Base-by-base conservation (phyloP, 2,113 vertebrate genomes). In the Pogona vitticeps region DNA sequence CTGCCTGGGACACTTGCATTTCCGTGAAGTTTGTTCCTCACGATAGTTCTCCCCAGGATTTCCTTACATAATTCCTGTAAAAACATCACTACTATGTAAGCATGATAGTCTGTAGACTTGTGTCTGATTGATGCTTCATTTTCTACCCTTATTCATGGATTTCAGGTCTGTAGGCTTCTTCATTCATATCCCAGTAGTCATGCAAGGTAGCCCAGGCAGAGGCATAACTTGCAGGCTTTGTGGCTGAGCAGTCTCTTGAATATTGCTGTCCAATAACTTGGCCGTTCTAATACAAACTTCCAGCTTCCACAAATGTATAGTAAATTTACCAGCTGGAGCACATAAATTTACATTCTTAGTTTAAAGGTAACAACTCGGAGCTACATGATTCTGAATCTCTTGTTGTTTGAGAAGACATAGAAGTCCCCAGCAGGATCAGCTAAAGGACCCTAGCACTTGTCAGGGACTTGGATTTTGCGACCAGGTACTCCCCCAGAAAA, bases 41-140 rank as follows among this genome's bases (percentile, higher is more conserved):
- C n/a, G 83, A 2, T 68, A 1, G 86, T 89, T 88, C 52, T 85
- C 80, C 85, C 65, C 71, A 61, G 73, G 71, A n/a, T 8, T 46
- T 10, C 5, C 46, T 31, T 77, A 14, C 40, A 36, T 23, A 68
- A 20, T 13, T 71, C 15, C 28, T 6, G 17, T 6, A 71, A 40
- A 86, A 76, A 88, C 80, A 15, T 0, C 0, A 13, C 2, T 76
- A 28, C 1, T 81, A 31, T 26, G 6, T 3, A 61, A 61, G 31
- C 73, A 31, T 31, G 73, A 14, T 76, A 40, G 5, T 6, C 73
- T 76, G 36, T 40, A 10, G 46, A 76, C 17, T 4, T 14, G 28
- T 46, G 40, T 28, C 31, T 9, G 40, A 38, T 2, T 71, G 33
- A 72, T 7, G 17, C 36, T 72, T 72, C 70, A 36, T 72, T 20